phyloP scores from a whole-genome alignment of 2,113 vertebrate genomes.

The Phodopus roborovskii region DNA sequence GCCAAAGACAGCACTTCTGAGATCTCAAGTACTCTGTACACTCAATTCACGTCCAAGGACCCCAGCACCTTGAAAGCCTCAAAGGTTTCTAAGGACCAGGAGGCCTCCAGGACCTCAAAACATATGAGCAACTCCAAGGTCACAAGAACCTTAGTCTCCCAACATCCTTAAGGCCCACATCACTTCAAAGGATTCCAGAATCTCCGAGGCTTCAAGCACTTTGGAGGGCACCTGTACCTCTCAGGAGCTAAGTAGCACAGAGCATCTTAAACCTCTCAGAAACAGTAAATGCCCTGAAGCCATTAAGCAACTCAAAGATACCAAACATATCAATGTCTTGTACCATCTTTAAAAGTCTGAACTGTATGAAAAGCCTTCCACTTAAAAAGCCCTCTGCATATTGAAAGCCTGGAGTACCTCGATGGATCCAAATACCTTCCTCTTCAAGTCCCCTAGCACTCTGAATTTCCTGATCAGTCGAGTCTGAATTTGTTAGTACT shows the following conservation, averaged over 20 bases:
- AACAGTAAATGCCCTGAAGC: neutral
- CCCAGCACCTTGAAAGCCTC: neutral
- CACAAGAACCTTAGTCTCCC: neutral
- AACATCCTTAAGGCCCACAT: neutral
- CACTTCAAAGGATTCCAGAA: neutral
- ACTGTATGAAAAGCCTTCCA: neutral
- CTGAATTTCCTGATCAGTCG: neutral
- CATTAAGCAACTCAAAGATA: neutral
- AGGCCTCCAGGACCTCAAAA: neutral
- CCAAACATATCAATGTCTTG: neutral
- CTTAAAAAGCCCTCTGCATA: neutral
- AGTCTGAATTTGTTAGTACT: neutral
- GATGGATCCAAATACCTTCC: neutral
- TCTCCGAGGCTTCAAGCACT: neutral
- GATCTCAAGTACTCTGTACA: neutral
- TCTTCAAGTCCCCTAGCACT: neutral
- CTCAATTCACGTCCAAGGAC: neutral
- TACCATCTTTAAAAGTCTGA: neutral
- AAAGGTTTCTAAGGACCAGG: neutral
- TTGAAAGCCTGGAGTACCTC: neutral
- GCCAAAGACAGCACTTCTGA: neutral
- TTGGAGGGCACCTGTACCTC: neutral
- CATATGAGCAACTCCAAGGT: neutral
- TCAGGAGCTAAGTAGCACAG: neutral
- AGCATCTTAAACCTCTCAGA: constrained; percentile 9